Evolutionary conservation across 30 jellyfish, hydroid and myxozoan species (phyloP).

Genomic region (Nemopilema nomurai): DNA sequence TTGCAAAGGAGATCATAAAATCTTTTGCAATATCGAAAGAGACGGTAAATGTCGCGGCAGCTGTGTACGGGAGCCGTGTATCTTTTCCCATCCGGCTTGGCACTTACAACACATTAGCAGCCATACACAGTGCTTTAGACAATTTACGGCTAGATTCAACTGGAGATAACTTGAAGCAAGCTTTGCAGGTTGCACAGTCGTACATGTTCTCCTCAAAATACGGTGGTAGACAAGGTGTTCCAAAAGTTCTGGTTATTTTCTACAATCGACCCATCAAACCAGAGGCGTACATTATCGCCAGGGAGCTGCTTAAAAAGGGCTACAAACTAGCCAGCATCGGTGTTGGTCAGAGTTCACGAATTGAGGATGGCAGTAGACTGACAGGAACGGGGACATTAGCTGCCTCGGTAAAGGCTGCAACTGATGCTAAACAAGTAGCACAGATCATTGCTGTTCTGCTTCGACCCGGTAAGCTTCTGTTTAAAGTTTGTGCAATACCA

Average conservation of each 20-base stretch:
- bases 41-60: constrained; percentile 53
- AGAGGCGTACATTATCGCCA: constrained; percentile 30
- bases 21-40: constrained; percentile 40
- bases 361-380: constrained; percentile 33
- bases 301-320: constrained; percentile 32
- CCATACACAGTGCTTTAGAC: constrained; percentile 22
- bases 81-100: constrained; percentile 24
- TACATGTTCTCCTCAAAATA: constrained; percentile 32
- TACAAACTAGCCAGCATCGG: constrained; percentile 26
- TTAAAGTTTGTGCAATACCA: too few species aligned
- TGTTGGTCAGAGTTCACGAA: constrained; percentile 14
- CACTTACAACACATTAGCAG: constrained; percentile 3
- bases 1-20: constrained; percentile 45
- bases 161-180: constrained; percentile 51
- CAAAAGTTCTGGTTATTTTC: constrained; percentile 70
- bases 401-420: constrained; percentile 16
- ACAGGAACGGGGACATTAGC: constrained; percentile 41
- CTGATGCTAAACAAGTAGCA: constrained; percentile 31
- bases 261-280: constrained; percentile 31
- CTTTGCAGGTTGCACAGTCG: constrained; percentile 60
- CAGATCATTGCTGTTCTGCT: constrained; percentile 4
- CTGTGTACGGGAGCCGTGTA: constrained; percentile 42
- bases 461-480: constrained; percentile 44
- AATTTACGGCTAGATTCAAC: constrained; percentile 1
- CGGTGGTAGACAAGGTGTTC: constrained; percentile 69